These are phyloP conservation scores for Trachelus stipa DNA, from an alignment of 2,888 invertebrate genomes.

Conservation along the genomic window DNA sequence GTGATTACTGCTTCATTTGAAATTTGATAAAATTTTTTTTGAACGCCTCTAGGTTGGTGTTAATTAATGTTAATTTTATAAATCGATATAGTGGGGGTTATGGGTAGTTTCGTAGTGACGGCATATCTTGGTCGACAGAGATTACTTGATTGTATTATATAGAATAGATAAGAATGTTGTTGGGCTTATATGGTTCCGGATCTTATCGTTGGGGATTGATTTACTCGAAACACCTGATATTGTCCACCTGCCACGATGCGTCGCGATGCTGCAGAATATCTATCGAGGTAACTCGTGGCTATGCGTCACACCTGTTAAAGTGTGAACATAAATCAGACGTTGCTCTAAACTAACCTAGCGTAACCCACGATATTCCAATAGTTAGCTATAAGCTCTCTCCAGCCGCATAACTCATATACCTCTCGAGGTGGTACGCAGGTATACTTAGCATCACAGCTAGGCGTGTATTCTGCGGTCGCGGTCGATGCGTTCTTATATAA, in stretches of 20 bases:
- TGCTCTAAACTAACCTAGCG: conserved; percentile 26
- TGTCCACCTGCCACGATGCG: conserved; percentile 20
- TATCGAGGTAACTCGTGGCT: conserved; percentile 20
- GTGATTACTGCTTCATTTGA: not conserved
- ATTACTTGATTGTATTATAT: not conserved
- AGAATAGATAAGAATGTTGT: not conserved
- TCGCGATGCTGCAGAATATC: conserved; percentile 20
- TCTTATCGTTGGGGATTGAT: conserved; percentile 15
- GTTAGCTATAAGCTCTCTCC: conserved; percentile 19
- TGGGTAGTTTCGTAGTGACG: not conserved
- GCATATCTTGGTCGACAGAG: not conserved
- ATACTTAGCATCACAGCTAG: conserved; percentile 1
- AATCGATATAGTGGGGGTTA: not conserved
- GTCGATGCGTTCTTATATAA: conserved; percentile 9
- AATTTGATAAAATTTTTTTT: too few relatives aligned
- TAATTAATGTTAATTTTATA: not conserved
- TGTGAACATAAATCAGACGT: conserved; percentile 25
- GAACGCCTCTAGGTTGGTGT: too few relatives aligned
- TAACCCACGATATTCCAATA: conserved; percentile 26
- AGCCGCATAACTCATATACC: conserved; percentile 21
- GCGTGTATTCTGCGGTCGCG: conserved; percentile 10
- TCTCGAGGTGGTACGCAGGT: conserved; percentile 5
- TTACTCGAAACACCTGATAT: conserved; percentile 16
- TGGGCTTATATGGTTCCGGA: not conserved
- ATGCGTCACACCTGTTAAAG: conserved; percentile 27